These are phyloP conservation scores for Acrobasis suavella DNA, from an alignment of 2,888 invertebrate genomes.

Conservation along the genomic window DNA sequence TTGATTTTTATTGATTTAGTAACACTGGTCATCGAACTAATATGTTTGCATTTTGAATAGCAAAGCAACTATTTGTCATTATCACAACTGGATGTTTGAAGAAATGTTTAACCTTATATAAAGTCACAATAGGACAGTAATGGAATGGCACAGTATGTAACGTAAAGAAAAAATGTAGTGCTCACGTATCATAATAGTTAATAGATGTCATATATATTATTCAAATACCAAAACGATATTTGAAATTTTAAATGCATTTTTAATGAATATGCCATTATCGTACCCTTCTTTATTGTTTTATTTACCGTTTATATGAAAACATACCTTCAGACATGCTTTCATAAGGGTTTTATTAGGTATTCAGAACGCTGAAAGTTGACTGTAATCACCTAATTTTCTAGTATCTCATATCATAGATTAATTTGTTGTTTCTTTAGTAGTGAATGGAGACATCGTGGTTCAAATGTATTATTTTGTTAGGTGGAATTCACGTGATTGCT, in stretches of 20 bases:
- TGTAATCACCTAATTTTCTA: too few relatives aligned
- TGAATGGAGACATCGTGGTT: background rate
- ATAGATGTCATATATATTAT: conserved; percentile 31
- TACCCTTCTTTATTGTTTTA: background rate
- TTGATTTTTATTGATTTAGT: conserved; percentile 12
- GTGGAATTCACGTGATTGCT: background rate
- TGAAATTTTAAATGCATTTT: conserved; percentile 14
- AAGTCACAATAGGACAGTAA: conserved; percentile 31
- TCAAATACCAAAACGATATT: conserved; percentile 4
- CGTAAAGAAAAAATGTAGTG: conserved; percentile 32
- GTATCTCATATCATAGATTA: too few relatives aligned
- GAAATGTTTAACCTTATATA: conserved; percentile 24
- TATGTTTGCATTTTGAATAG: conserved; percentile 11
- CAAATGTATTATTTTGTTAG: background rate
- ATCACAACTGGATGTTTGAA: conserved; percentile 11
- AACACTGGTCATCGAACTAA: conserved; percentile 7
- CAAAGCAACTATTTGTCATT: conserved; percentile 20
- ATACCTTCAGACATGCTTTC: background rate
- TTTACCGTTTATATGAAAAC: too few relatives aligned
- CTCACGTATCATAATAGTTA: conserved; percentile 35
- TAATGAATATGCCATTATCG: background rate
- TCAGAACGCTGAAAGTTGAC: background rate
- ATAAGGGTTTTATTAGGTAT: too few relatives aligned
- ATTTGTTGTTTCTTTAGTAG: too few relatives aligned
- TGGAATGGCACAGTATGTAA: conserved; percentile 33